phyloP scores from a whole-genome alignment of 2,888 invertebrate genomes.

The Acanthopleura granulata region DNA sequence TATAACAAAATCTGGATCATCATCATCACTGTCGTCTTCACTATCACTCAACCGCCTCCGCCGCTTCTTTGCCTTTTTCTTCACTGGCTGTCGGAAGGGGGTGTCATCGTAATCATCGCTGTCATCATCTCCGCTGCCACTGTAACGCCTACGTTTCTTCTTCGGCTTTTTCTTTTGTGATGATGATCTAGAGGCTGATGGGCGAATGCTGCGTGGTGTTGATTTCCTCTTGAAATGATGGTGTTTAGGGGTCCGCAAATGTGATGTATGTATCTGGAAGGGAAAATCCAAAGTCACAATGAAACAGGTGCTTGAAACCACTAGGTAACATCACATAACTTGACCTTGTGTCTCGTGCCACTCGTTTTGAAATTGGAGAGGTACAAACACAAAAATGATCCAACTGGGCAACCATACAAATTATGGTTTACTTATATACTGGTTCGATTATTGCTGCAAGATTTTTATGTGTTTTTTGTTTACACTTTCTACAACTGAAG shows the following conservation, averaged over 20 bases:
- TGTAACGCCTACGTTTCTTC: slow-evolving; percentile 30
- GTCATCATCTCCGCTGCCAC: not conserved
- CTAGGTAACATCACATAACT: no score
- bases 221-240: not conserved
- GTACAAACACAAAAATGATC: no score
- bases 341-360: no score
- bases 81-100: not conserved
- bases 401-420: no score
- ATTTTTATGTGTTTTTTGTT: no score
- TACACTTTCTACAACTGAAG: no score
- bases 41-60: slow-evolving; percentile 52
- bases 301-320: no score
- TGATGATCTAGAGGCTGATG: slow-evolving; percentile 14
- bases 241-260: not conserved
- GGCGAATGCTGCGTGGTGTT: not conserved
- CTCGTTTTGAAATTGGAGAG: no score
- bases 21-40: slow-evolving; percentile 55
- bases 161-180: slow-evolving; percentile 39
- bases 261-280: no score
- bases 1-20: slow-evolving; percentile 64
- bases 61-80: slow-evolving; percentile 43
- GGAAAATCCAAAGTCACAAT: no score
- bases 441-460: no score
- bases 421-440: no score
- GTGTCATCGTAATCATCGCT: not conserved